These are phyloP conservation scores for Bucorvus abyssinicus DNA, from an alignment of 2,797 vertebrate species.

Conservation along the genomic window DNA sequence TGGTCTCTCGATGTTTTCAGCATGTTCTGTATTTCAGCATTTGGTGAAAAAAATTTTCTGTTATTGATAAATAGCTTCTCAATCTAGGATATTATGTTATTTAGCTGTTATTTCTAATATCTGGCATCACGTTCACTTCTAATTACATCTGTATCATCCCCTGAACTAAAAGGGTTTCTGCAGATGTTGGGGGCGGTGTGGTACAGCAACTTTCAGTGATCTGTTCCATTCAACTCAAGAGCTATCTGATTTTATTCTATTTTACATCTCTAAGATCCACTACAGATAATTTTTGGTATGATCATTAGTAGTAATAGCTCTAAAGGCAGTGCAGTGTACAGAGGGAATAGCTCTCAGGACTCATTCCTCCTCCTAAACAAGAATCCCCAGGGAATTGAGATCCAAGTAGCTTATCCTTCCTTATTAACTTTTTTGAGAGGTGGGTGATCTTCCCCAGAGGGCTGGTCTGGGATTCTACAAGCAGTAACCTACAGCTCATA, in stretches of 20 bases:
- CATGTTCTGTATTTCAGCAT: conserved; percentile 43
- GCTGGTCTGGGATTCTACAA: neutral
- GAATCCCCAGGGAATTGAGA: neutral
- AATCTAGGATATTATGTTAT: conserved; percentile 29
- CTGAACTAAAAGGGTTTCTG: neutral
- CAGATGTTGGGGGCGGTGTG: neutral
- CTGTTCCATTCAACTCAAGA: conserved; percentile 20
- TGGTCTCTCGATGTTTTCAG: neutral
- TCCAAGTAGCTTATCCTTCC: neutral
- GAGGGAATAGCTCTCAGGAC: neutral
- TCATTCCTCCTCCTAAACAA: neutral
- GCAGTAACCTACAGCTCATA: neutral
- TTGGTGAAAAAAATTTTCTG: conserved; percentile 16
- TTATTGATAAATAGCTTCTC: conserved; percentile 18
- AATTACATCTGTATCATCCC: neutral
- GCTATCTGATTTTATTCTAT: neutral
- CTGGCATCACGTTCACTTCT: neutral
- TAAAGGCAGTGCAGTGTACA: neutral
- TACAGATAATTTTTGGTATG: neutral
- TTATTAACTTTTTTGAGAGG: neutral
- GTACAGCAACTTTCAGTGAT: neutral
- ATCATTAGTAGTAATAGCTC: neutral
- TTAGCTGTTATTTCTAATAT: neutral
- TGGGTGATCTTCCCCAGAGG: neutral
- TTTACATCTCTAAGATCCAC: neutral